phyloP scores from a whole-genome alignment of 1,140 invertebrate genomes.

The Drosophila athabasca region DNA sequence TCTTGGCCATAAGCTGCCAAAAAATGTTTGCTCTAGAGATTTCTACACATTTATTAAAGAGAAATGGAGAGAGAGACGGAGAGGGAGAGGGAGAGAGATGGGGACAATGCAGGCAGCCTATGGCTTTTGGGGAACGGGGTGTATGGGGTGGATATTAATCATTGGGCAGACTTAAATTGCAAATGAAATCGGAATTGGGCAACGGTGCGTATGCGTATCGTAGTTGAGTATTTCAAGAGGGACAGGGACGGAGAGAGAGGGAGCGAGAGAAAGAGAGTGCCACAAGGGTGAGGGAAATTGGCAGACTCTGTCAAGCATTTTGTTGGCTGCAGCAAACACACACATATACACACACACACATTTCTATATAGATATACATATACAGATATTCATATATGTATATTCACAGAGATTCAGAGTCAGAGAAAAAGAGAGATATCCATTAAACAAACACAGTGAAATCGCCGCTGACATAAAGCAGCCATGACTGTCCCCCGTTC shows the following conservation, averaged over 20 bases:
- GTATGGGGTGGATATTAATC: constrained; percentile 46
- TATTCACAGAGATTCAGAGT: constrained; percentile 8
- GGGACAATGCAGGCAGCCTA: constrained; percentile 35
- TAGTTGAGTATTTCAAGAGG: constrained; percentile 47
- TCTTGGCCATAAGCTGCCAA: constrained; percentile 36
- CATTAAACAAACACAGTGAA: constrained; percentile 64
- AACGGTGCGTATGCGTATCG: constrained; percentile 58
- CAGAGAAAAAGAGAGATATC: constrained; percentile 43
- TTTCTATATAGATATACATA: not conserved
- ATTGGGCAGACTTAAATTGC: constrained; percentile 55
- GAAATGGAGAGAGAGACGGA: constrained; percentile 11
- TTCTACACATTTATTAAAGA: constrained; percentile 60
- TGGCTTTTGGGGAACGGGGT: constrained; percentile 20
- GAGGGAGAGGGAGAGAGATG: not conserved
- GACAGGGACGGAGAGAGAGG: too few relatives aligned
- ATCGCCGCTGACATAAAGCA: constrained; percentile 64
- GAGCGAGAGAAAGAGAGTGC: not conserved
- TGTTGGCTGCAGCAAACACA: constrained; percentile 52
- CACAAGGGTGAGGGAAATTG: constrained; percentile 46
- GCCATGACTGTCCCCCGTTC: constrained; percentile 44
- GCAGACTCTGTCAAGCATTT: constrained; percentile 55
- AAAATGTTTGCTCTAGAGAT: constrained; percentile 51
- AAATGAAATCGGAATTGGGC: constrained; percentile 55
- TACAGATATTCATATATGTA: constrained; percentile 6
- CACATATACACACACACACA: constrained; percentile 13